A percentile compares a stretch with the other conserved stretches of the same genome.
phyloP scores from a whole-genome alignment of 2,113 vertebrate species.

The Chaetops frenatus region DNA sequence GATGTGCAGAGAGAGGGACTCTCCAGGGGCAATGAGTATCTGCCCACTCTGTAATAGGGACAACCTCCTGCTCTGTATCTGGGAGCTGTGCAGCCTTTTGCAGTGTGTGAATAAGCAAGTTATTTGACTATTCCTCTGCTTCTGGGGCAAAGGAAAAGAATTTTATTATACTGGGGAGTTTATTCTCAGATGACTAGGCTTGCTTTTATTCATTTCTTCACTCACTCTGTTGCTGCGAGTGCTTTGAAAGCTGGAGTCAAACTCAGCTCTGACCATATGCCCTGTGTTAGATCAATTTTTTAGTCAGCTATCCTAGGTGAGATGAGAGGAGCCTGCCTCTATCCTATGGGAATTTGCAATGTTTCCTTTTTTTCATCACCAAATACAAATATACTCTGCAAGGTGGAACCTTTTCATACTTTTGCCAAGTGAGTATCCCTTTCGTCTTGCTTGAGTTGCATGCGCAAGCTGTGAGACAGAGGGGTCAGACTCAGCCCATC shows the following conservation, averaged over 20 bases:
- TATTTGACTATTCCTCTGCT: not conserved
- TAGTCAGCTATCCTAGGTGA: not conserved
- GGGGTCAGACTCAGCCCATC: not conserved
- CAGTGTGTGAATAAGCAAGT: not conserved
- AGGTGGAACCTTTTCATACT: not conserved
- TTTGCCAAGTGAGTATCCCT: not conserved
- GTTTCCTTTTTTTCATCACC: not conserved
- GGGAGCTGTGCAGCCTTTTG: not conserved
- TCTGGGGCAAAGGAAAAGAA: not conserved
- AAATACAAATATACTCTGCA: not conserved
- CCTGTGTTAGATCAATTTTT: not conserved
- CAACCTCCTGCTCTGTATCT: not conserved
- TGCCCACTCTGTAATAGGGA: not conserved
- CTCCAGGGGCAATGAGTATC: not conserved
- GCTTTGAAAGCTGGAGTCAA: not conserved
- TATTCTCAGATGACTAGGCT: not conserved
- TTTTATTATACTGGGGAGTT: not conserved
- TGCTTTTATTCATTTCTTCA: not conserved
- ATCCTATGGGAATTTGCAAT: not conserved
- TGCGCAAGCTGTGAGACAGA: not conserved
- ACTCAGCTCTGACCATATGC: not conserved
- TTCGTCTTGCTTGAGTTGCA: fast-evolving
- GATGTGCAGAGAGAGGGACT: not conserved
- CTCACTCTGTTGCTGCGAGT: not conserved
- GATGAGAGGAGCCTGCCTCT: not conserved